phyloP scores from a whole-genome alignment of 2,888 invertebrate genomes.

The Euplexia lucipara region DNA sequence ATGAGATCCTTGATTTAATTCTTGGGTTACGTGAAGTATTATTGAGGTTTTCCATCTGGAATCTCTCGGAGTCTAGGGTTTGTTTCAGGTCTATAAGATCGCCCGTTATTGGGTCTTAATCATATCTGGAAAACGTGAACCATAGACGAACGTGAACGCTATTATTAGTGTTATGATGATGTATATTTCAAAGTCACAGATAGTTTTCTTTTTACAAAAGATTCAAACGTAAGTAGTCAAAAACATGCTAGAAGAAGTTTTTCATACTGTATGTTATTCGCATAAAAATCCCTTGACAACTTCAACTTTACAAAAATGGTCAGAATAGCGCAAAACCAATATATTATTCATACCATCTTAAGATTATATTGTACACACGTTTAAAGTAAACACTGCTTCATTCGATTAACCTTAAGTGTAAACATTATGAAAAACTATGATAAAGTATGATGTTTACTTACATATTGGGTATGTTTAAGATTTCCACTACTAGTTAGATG shows the following conservation, averaged over 20 bases:
- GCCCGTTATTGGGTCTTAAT: too few species aligned
- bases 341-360: conserved; percentile 30
- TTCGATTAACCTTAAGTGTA: conserved; percentile 51
- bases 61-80: too few species aligned
- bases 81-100: too few species aligned
- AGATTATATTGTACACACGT: conserved; percentile 45
- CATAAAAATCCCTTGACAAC: neutral
- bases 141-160: too few species aligned
- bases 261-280: neutral
- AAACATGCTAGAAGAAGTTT: neutral
- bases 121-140: too few species aligned
- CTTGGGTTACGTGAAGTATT: too few species aligned
- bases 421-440: conserved; percentile 63
- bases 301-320: conserved; percentile 14
- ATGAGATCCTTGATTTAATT: too few species aligned
- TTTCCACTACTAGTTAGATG: conserved; percentile 30
- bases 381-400: conserved; percentile 30
- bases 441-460: conserved; percentile 52
- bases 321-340: conserved; percentile 11
- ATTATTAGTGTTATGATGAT: too few species aligned
- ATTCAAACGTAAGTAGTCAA: too few species aligned
- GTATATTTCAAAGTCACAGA: too few species aligned
- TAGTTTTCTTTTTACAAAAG: too few species aligned
- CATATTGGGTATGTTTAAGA: conserved; percentile 43
- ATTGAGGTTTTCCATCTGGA: too few species aligned